Evolutionary conservation across 1,140 invertebrate species (phyloP).

Genomic region (Drosophila varians): DNA sequence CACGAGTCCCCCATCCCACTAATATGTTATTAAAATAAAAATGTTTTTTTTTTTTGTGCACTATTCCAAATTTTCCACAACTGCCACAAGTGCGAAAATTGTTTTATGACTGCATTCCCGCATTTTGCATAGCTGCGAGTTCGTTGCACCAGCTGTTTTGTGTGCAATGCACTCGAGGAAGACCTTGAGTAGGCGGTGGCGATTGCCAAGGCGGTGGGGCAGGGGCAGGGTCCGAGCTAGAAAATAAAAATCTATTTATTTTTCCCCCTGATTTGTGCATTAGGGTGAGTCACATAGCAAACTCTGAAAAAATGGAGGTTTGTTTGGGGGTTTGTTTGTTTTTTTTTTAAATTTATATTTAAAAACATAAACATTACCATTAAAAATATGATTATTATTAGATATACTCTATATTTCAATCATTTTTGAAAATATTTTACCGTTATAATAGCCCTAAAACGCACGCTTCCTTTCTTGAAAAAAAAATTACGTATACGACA

Average conservation of each 20-base stretch:
- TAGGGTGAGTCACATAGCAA: constrained; percentile 7
- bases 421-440: not conserved
- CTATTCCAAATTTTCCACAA: constrained; percentile 40
- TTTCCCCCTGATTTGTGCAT: not conserved
- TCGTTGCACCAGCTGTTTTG: constrained; percentile 57
- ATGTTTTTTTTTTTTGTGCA: too few species aligned
- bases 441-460: not conserved
- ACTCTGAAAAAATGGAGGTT: not conserved
- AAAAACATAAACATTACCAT: not conserved
- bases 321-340: too few species aligned
- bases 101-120: constrained; percentile 24
- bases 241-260: constrained; percentile 19
- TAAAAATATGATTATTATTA: not conserved
- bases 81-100: constrained; percentile 9
- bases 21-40: too few species aligned
- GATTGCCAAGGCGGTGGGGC: not conserved
- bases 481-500: not conserved
- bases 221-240: constrained; percentile 5
- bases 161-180: constrained; percentile 26
- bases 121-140: constrained; percentile 50
- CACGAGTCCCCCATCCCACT: too few species aligned
- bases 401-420: too few species aligned
- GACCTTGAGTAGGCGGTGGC: constrained; percentile 1
- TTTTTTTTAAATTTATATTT: not conserved
- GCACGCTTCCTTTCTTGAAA: not conserved